Conservation (phyloP, 2,797 vertebrate genomes). For the Tarsius wallacei region DNA sequence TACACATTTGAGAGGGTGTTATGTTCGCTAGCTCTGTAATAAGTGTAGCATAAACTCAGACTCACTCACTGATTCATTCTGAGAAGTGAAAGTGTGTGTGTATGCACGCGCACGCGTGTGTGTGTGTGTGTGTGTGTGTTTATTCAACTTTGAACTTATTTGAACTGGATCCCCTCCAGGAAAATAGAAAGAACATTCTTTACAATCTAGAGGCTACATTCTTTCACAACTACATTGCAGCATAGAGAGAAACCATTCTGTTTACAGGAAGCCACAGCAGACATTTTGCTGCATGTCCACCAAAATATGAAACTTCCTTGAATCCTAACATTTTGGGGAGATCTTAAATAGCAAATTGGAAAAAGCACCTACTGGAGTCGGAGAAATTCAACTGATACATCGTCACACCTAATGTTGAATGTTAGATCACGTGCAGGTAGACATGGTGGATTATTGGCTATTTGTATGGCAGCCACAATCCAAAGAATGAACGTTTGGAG, state of each 20-base stretch:
- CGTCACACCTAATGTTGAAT: neutral
- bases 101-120: no score
- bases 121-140: neutral
- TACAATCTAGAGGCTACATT: no score
- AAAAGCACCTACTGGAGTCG: neutral
- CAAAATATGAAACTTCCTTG: neutral
- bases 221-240: neutral
- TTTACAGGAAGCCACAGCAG: neutral
- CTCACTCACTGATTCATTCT: neutral
- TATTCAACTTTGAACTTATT: neutral
- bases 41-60: neutral
- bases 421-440: neutral
- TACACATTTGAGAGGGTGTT: neutral
- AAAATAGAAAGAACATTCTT: neutral
- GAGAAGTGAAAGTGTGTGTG: neutral
- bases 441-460: neutral
- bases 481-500: neutral
- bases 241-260: neutral
- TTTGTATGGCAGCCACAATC: neutral
- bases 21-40: neutral
- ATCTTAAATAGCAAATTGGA: constrained; percentile 1
- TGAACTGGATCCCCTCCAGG: neutral
- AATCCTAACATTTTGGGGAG: neutral
- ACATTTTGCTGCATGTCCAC: neutral
- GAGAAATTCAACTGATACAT: neutral